These are phyloP conservation scores for Panorpa germanica DNA, from an alignment of 2,888 invertebrate genomes.

Conservation along the genomic window DNA sequence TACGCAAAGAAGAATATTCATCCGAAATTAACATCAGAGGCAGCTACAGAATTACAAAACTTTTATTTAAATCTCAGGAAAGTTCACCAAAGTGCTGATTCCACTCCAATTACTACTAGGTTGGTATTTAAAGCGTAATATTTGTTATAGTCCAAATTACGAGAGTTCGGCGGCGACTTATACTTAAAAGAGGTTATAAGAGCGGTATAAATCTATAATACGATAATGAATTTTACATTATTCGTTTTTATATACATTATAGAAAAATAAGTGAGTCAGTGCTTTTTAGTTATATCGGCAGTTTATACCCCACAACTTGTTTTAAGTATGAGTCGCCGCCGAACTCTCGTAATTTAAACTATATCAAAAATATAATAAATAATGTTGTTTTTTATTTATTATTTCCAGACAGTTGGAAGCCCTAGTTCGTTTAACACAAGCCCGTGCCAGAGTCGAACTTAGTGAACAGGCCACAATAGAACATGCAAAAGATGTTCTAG, in stretches of 20 bases:
- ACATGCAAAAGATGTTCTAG: slow-evolving; percentile 75
- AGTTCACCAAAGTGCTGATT: slow-evolving; percentile 39
- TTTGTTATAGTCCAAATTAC: neutral
- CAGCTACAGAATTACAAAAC: slow-evolving; percentile 46
- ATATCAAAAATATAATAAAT: neutral
- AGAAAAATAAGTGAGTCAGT: too few relatives aligned
- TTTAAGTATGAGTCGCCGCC: too few relatives aligned
- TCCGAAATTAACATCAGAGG: slow-evolving; percentile 54
- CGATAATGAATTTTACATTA: too few relatives aligned
- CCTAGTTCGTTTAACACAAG: slow-evolving; percentile 68
- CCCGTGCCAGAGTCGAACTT: slow-evolving; percentile 74
- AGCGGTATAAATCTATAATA: too few relatives aligned
- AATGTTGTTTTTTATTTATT: neutral
- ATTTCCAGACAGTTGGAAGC: slow-evolving; percentile 63
- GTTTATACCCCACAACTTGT: too few relatives aligned
- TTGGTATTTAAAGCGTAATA: slow-evolving; percentile 14
- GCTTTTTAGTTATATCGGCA: too few relatives aligned
- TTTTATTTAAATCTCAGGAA: slow-evolving; percentile 67
- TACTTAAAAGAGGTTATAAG: too few relatives aligned
- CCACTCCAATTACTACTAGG: slow-evolving; percentile 63
- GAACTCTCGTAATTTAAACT: neutral
- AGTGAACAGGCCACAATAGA: slow-evolving; percentile 55
- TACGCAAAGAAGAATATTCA: slow-evolving; percentile 79
- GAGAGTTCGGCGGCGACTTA: neutral
- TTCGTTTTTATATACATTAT: too few relatives aligned